Base-by-base conservation (phyloP, 2,797 vertebrate species). In the Fringilla coelebs region DNA sequence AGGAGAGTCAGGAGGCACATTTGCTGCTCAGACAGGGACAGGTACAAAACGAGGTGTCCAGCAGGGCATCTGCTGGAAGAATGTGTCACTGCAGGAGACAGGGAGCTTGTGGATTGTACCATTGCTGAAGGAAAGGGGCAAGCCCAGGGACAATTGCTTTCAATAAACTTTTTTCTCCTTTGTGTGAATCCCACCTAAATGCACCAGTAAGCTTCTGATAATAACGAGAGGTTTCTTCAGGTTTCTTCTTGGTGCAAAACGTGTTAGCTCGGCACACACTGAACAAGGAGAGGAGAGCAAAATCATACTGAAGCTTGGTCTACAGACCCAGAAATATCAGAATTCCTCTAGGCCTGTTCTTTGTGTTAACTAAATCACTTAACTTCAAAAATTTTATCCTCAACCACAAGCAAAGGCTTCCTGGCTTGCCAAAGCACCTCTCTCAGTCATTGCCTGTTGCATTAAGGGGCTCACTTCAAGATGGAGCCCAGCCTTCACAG, bases 31-130 rank as follows among this genome's bases (percentile, higher is more conserved):
- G 28, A 7, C 11, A 32, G 19, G 32, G 29, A 68, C 34, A 1
- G 5, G 13, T 2, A 2, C 21, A 28, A 52, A 26, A 25, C 0
- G 16, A 40, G 38, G 22, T 9, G 3, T 6, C 17, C 52, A 43
- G 74, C 67, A 54, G 55, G 22, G 49, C 28, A 26, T 40, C 22
- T 8, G 26, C 36, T 1, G 1, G 38, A 3, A 20, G 15, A 8
- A 31, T 13, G 21, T 68, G 25, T 22, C 34, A 10, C 19, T 1
- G 8, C 16, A 40, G 36, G 36, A 5, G 18, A 52, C 43, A 26
- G 26, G 22, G 31, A 79, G 22, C 15, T 15, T 1, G 0, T 3
- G 29, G 54, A 32, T 13, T 16, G 11, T 5, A 0, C 20, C 32
- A 28, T 7, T 38, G 55, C 62, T 31, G 14, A 65, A 65, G 22